A percentile compares a stretch with the other conserved stretches of the same genome.
phyloP scores from a whole-genome alignment of 2,888 invertebrate species.

The Tinea pellionella region DNA sequence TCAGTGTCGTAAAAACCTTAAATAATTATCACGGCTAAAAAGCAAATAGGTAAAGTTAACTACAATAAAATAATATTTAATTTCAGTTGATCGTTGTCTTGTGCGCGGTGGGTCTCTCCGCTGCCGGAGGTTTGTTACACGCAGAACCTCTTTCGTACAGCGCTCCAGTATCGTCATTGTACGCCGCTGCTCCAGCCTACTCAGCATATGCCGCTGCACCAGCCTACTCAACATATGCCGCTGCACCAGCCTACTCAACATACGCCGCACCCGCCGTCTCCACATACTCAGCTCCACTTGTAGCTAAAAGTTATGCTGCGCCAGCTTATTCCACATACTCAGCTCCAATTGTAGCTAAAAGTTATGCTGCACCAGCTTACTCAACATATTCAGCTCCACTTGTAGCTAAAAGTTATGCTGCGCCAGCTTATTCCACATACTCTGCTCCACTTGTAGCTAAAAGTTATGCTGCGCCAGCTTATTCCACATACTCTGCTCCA shows the following conservation, averaged over 20 bases:
- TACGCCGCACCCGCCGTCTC: too few species aligned
- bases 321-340: constrained; percentile 16
- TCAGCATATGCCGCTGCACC: constrained; percentile 25
- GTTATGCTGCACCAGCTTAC: constrained; percentile 36
- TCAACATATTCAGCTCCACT: constrained; percentile 26
- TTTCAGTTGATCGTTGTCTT: constrained; percentile 67
- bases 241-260: constrained; percentile 39
- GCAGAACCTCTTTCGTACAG: constrained; percentile 59
- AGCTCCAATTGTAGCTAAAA: constrained; percentile 30
- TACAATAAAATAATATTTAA: not conserved
- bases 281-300: constrained; percentile 29
- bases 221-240: constrained; percentile 24
- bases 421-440: constrained; percentile 20
- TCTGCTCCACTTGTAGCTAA: constrained; percentile 34
- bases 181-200: constrained; percentile 26
- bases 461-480: constrained; percentile 34
- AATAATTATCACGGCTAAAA: not conserved
- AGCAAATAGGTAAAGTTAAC: not conserved
- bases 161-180: constrained; percentile 39
- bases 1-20: too few species aligned
- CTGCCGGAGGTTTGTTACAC: constrained; percentile 63
- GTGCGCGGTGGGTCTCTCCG: constrained; percentile 69
- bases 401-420: constrained; percentile 31
- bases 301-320: constrained; percentile 45
- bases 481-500: constrained; percentile 38